Conservation (phyloP, 2,113 vertebrate species). For the Mionectes macconnelli region DNA sequence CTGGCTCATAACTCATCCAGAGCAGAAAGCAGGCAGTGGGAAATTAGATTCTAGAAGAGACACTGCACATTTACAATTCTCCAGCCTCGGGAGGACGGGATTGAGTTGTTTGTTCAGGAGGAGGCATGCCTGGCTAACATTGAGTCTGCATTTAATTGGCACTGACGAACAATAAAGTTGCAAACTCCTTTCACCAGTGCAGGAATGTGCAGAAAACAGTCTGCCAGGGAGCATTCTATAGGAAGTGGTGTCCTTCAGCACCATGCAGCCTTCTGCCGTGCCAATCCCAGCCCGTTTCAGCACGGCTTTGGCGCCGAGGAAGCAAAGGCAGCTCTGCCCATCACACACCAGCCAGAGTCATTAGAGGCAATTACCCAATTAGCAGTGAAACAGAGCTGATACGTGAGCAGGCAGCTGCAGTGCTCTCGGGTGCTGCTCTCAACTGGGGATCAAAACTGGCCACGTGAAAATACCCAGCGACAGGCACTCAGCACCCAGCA, state of each 20-base stretch:
- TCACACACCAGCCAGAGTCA: slow-evolving; percentile 20
- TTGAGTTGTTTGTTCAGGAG: slow-evolving; percentile 31
- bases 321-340: slow-evolving; percentile 19
- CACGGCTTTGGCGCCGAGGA: neutral
- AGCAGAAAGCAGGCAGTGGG: neutral
- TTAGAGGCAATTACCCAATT: slow-evolving; percentile 46
- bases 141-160: slow-evolving; percentile 35
- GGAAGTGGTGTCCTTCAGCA: slow-evolving; percentile 29
- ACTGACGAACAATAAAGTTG: slow-evolving; percentile 37
- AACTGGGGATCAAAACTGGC: neutral
- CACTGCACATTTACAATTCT: neutral
- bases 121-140: slow-evolving; percentile 31
- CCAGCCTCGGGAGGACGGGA: neutral
- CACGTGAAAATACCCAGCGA: neutral
- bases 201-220: slow-evolving; percentile 30
- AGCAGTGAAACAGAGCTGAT: slow-evolving; percentile 10
- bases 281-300: slow-evolving; percentile 25
- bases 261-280: neutral
- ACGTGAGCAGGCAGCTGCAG: neutral
- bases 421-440: neutral
- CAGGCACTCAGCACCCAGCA: neutral
- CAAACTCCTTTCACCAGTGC: slow-evolving; percentile 25
- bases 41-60: slow-evolving; percentile 33
- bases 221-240: neutral
- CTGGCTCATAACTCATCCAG: neutral